Evolutionary conservation across 2,113 vertebrate genomes (phyloP), one percentile per base, ranked within the genome.

Genomic region (Hemibagrus wyckioides): DNA sequence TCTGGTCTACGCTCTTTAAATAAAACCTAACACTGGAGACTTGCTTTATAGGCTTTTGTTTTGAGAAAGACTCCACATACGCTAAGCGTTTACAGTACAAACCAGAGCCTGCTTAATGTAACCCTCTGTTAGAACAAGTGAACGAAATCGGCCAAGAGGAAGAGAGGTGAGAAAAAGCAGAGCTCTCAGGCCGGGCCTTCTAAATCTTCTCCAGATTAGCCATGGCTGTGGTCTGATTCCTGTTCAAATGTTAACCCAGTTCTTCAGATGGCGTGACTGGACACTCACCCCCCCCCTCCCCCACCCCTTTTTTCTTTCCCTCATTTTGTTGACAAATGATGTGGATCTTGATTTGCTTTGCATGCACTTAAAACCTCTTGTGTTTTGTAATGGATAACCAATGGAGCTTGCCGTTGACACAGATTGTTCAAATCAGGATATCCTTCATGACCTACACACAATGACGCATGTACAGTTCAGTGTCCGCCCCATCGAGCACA

Each of bases 31-130:
- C 44, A 19, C 82, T 90, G 93, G 89, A 90, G 90, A 91, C 71
- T 85, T 89, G 91, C 92, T 86, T 89, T 91, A 87, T 73, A 91
- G 61, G 8, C 83, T 87, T 88, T 92, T 94, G 92, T 93, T 94
- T 92, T 91, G 88, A 86, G 91, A 93, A 92, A 77, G 91, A 86
- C 87, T 85, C 80, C 77, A 86, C 14, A 57, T 89, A 91, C 90
- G 92, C 89, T 86, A 88, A 84, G 86, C 79, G 93, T 94, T 93
- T 91, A 92, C 92, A 88, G 90, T 89, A 76, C 9, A 86, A 85
- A 52, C 81, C n/a, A 23, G 82, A 89, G 91, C 88, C 93, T 94
- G 94, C 89, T 93, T 93, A 94, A 89, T 93, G 93, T 94, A 93
- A 93, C 59, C 86, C 84, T 91, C 28, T 84, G 85, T 80, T 59